A percentile compares a stretch with the other conserved stretches of the same genome.
These are phyloP conservation scores for Cantharis rufa DNA, from an alignment of 2,888 invertebrate genomes.

Conservation along the genomic window DNA sequence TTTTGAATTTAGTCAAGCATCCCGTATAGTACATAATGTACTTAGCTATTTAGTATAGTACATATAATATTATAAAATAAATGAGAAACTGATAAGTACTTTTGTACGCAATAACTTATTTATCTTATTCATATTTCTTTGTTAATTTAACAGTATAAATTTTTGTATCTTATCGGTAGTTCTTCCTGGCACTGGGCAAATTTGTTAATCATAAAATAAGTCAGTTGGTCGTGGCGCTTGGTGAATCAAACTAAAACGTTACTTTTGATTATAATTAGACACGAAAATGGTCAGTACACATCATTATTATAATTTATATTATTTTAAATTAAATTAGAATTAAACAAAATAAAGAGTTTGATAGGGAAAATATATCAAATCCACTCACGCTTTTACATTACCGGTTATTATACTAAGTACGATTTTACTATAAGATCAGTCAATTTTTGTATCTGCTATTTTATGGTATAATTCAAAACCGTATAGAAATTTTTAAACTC, in stretches of 20 bases:
- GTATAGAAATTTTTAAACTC: no score
- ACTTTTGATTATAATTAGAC: neutral
- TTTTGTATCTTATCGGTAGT: conserved; percentile 19
- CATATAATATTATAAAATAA: no score
- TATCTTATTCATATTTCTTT: neutral
- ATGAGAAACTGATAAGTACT: neutral
- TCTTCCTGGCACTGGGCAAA: conserved; percentile 22
- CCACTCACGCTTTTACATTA: neutral
- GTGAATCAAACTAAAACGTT: neutral
- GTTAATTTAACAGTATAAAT: neutral
- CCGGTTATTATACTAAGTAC: neutral
- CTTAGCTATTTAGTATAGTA: no score
- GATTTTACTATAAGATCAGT: neutral
- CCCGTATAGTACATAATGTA: no score
- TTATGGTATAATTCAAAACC: no score
- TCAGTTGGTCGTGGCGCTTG: neutral
- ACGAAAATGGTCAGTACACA: neutral
- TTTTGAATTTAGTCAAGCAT: neutral
- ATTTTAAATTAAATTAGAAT: neutral
- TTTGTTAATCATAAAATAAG: neutral
- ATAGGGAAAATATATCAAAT: neutral
- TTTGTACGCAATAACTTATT: neutral
- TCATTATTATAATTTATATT: no score
- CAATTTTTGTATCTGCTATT: no score
- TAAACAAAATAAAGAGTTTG: neutral